phyloP scores from a whole-genome alignment of 1,140 invertebrate species.

The Sinella curviseta region DNA sequence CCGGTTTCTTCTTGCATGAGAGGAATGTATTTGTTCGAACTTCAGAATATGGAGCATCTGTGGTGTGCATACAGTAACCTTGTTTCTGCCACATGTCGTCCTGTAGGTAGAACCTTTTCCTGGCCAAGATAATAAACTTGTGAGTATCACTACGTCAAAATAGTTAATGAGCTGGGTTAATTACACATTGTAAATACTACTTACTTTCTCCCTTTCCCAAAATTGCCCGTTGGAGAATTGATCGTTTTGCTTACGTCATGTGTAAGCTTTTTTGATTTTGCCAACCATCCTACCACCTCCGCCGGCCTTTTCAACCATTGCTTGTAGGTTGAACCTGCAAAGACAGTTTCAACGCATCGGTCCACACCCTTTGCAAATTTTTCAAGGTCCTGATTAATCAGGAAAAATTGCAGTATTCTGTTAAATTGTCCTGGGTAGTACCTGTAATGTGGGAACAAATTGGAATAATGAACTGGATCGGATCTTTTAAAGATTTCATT shows the following conservation, averaged over 20 bases:
- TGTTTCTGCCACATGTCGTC: conserved; percentile 28
- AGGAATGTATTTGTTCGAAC: conserved; percentile 23
- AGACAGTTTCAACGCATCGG: conserved; percentile 1
- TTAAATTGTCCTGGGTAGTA: conserved; percentile 31
- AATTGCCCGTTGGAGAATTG: neutral
- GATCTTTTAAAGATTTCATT: too few relatives aligned
- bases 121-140: conserved; percentile 15
- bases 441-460: conserved; percentile 9
- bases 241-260: neutral
- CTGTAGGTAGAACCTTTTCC: conserved; percentile 31
- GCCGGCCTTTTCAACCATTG: neutral
- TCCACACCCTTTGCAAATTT: conserved; percentile 16
- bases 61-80: conserved; percentile 24
- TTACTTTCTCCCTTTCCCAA: conserved; percentile 1
- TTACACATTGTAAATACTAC: neutral
- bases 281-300: neutral
- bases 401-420: neutral
- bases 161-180: too few relatives aligned
- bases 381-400: neutral
- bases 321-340: neutral
- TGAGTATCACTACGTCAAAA: too few relatives aligned
- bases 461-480: neutral
- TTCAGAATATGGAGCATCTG: neutral
- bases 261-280: neutral
- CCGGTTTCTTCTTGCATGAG: conserved; percentile 14